Base-by-base conservation (phyloP, 1,140 invertebrate species). In the Aphelinus certus region DNA sequence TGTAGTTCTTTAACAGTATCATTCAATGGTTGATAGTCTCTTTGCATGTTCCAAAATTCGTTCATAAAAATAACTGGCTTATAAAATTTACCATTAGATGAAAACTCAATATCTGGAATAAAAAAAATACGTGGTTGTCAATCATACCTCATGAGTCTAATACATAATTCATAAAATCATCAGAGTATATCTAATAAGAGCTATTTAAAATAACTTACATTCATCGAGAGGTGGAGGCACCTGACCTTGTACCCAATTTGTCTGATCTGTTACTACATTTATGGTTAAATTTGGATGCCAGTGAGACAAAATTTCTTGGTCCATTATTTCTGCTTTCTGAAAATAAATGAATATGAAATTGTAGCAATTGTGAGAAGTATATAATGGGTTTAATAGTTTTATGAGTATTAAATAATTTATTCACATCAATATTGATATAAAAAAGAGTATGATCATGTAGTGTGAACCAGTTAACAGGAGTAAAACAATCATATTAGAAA, bases 201-300 rank as follows among this genome's bases (percentile, higher is more conserved):
- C 55, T 5, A 71, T 71, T 43, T 10, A 47, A 56, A 71, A 49
- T 65, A 64, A 88, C 88, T 89, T 87, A 93, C 92, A 97, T 84
- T 98, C 95, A 90, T 98, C 95, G 2, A 99, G 87, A 49, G 97
- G 97, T 57, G 93, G 90, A 4, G 97, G 97, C 7, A 99, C 92
- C 81, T 91, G 93, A 77, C 96, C 97, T 81, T 92, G 91, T 7
- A 94, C 91, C 98, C 98, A 99, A 77, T 93, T 92, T 0, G 97
- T 98, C 85, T 97, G 95, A 88, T 99, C 98, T 75, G 94, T 94
- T 45, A 99, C 92, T 55, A 99, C 84, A 88, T 98, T 99, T 47
- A 99, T 90, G 0, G 98, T 99, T 75, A 99, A 86, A 90, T 99
- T 99, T 1, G 97, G 97, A 92, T 99, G 98, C 98, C 98, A 99